Conservation (phyloP, 2,888 invertebrate genomes). For the Deroplatys truncata region DNA sequence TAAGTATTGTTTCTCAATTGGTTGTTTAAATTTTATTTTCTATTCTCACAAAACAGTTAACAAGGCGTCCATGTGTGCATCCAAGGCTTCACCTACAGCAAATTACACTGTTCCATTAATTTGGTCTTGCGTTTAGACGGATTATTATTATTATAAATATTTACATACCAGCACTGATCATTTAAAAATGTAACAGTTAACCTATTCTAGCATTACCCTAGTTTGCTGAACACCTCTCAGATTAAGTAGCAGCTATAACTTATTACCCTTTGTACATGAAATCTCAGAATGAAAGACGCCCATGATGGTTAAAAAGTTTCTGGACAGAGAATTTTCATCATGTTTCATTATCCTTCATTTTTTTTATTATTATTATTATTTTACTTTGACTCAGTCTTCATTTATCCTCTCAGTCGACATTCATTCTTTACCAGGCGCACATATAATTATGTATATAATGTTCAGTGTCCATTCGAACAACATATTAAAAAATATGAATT, state of each 20-base stretch:
- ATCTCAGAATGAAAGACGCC: not conserved
- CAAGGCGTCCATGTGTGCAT: not conserved
- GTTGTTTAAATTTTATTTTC: no score
- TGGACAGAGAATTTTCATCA: not conserved
- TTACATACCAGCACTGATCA: not conserved
- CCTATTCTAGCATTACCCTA: not conserved
- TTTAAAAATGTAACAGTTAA: not conserved
- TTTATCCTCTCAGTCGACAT: not conserved
- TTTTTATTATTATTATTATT: not conserved
- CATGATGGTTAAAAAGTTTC: not conserved
- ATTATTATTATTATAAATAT: not conserved
- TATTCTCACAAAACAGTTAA: no score
- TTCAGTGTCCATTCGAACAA: not conserved
- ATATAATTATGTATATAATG: not conserved
- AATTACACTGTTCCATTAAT: not conserved
- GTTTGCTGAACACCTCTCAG: not conserved
- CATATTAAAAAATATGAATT: not conserved
- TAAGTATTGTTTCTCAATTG: no score
- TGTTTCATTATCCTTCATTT: not conserved
- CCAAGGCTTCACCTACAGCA: not conserved
- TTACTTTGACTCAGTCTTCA: not conserved
- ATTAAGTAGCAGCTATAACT: not conserved
- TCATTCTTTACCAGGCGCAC: not conserved
- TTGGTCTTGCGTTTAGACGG: slow-evolving; percentile 6
- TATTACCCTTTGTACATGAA: not conserved